Evolutionary conservation across 2,113 vertebrate genomes (phyloP).

Genomic region (Halcyon senegalensis): DNA sequence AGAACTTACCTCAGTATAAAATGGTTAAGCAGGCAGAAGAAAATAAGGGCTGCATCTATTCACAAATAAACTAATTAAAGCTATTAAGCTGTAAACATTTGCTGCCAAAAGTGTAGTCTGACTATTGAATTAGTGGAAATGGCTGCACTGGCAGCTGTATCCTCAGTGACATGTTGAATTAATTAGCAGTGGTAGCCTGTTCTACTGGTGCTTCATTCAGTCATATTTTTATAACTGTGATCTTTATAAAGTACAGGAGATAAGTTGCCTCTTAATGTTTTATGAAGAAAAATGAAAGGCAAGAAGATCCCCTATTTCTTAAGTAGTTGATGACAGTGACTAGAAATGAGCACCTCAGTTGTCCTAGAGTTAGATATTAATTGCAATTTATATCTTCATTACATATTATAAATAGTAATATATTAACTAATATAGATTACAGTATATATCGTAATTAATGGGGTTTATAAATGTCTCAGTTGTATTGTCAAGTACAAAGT

Average conservation of each 20-base stretch:
- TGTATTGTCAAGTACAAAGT: not conserved
- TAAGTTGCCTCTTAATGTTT: not conserved
- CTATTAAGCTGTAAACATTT: not conserved
- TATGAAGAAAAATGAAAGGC: not conserved
- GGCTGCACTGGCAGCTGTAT: not conserved
- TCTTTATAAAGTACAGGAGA: not conserved
- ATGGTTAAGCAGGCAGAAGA: not conserved
- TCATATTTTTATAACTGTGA: not conserved
- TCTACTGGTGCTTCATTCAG: not conserved
- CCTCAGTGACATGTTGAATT: not conserved
- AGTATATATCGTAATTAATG: not conserved
- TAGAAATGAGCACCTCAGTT: not conserved
- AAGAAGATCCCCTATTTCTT: not conserved
- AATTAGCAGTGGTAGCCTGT: not conserved
- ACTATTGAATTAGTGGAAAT: conserved; percentile 16
- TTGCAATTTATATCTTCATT: not conserved
- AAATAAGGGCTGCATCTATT: not conserved
- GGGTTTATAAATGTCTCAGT: not conserved
- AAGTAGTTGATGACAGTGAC: not conserved
- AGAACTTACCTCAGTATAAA: not conserved
- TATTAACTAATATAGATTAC: not conserved
- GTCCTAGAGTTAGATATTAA: not conserved
- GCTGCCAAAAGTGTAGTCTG: not conserved
- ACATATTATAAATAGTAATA: not conserved
- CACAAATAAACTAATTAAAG: not conserved